Base-by-base conservation (phyloP, 2,888 invertebrate species). In the Salpingus planirostris region DNA sequence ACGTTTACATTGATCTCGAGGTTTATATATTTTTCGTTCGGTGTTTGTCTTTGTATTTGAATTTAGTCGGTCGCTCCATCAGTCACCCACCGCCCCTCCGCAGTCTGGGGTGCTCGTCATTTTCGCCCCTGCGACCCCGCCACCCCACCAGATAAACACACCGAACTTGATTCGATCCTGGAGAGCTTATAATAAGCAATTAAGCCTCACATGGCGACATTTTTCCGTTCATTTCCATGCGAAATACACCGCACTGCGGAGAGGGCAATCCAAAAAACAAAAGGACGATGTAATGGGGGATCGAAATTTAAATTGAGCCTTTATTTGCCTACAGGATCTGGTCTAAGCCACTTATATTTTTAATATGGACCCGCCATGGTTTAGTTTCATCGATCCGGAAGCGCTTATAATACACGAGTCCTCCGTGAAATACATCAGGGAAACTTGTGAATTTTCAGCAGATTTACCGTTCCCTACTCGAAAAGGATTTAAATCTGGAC, bases 1-100 rank as follows among this genome's bases (percentile, higher is more conserved):
- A 63, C 64, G 63, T 64, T 64, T 64, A 62, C 64, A 64, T 62
- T 64, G 64, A 64, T 64, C 64, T 63, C 62, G 63, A 64, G 60
- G 61, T 62, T 62, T 61, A 62, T 63, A n/a, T n/a, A 64, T 64
- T 64, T 63, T 62, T 64, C 61, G 60, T 59, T 55, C 51, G 49
- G 47, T 64, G 59, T 64, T 64, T 64, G 60, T 60, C 59, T 61
- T 63, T 61, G 61, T 62, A 62, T 64, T 62, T 62, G 62, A 63
- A 62, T 63, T 62, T 59, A 60, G 59, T 59, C 49, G 57, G 57
- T 59, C 57, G 52, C 50, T 40, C 33, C 42, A 37, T 40, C 33
- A 40, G 37, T n/a, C 31, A 34, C 37, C 29, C 25, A 24, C 15
- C 32, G 21, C 14, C 25, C 13, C 13, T 29, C 15, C 13, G n/a